A percentile compares a stretch with the other conserved stretches of the same genome.
Evolutionary conservation across 1,140 invertebrate species (phyloP).

Genomic region (Branchinecta lindahli): DNA sequence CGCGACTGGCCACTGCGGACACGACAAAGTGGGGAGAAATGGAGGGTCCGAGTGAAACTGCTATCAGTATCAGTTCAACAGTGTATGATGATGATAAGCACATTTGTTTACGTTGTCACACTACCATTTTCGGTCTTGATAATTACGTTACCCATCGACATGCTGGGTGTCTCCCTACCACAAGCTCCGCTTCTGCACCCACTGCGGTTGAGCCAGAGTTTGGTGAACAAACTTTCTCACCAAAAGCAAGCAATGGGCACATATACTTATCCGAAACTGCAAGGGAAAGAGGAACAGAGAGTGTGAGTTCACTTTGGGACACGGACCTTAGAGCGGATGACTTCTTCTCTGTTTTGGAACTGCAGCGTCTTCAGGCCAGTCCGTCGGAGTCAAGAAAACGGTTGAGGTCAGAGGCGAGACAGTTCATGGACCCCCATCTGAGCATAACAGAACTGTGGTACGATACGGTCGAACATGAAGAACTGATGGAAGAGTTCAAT

Average conservation of each 20-base stretch:
- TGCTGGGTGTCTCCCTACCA: constrained; percentile 35
- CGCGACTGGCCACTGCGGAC: too few species aligned
- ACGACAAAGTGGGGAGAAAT: too few species aligned
- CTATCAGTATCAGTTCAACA: too few species aligned
- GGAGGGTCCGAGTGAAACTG: too few species aligned
- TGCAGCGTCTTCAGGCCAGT: constrained; percentile 42
- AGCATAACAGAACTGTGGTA: constrained; percentile 11
- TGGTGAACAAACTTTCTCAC: too few species aligned
- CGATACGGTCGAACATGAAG: constrained; percentile 17
- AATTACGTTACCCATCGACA: constrained; percentile 68
- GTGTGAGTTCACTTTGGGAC: constrained; percentile 16
- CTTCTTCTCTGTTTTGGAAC: constrained; percentile 66
- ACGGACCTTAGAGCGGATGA: constrained; percentile 48
- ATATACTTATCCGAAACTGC: too few species aligned
- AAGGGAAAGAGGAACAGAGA: too few species aligned
- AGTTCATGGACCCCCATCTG: not conserved
- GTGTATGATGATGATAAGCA: constrained; percentile 52
- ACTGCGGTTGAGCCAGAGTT: too few species aligned
- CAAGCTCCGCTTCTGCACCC: too few species aligned
- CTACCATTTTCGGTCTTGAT: constrained; percentile 57
- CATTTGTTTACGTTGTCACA: constrained; percentile 66
- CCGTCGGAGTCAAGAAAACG: not conserved
- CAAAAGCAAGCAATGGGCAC: too few species aligned
- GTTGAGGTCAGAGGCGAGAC: not conserved
- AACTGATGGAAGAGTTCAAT: constrained; percentile 21